phyloP scores from a whole-genome alignment of 2,888 invertebrate species.

The Branchipolynoe longqiensis region DNA sequence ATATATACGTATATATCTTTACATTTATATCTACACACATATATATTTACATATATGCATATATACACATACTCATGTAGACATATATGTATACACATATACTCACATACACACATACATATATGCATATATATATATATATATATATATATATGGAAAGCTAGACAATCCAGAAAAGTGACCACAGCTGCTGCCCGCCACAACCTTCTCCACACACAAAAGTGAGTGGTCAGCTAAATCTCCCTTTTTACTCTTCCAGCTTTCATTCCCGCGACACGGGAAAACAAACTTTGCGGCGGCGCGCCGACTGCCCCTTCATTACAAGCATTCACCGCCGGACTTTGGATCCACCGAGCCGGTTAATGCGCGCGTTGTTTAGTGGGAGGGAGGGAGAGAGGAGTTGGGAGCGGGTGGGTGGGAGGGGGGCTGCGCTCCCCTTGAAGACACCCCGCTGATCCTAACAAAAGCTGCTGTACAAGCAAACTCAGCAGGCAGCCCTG shows the following conservation, averaged over 20 bases:
- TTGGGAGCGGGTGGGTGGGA: too few relatives aligned
- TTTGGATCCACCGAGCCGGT: conserved; percentile 40
- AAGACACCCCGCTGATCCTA: conserved; percentile 9
- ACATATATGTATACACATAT: too few relatives aligned
- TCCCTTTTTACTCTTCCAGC: conserved; percentile 26
- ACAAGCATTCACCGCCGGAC: conserved; percentile 38
- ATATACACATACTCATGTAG: too few relatives aligned
- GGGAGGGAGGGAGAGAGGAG: conserved; percentile 19
- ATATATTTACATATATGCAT: too few relatives aligned
- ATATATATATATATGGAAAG: too few relatives aligned
- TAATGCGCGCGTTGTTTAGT: conserved; percentile 53
- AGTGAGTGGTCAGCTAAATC: conserved; percentile 40
- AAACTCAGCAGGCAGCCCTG: conserved; percentile 42
- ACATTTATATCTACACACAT: too few relatives aligned
- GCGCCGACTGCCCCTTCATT: conserved; percentile 33
- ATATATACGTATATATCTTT: too few relatives aligned
- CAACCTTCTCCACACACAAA: neutral
- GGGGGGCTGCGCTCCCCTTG: too few relatives aligned
- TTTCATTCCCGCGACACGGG: conserved; percentile 21
- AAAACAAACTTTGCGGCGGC: conserved; percentile 47
- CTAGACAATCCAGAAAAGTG: neutral
- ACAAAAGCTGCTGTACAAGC: conserved; percentile 56
- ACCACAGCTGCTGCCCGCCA: neutral
- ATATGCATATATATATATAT: too few relatives aligned
- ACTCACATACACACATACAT: too few relatives aligned